Percentiles rank a stretch among this genome's conserved stretches.
Conservation (phyloP, 2,797 vertebrate species). For the Cheirogaleus major region DNA sequence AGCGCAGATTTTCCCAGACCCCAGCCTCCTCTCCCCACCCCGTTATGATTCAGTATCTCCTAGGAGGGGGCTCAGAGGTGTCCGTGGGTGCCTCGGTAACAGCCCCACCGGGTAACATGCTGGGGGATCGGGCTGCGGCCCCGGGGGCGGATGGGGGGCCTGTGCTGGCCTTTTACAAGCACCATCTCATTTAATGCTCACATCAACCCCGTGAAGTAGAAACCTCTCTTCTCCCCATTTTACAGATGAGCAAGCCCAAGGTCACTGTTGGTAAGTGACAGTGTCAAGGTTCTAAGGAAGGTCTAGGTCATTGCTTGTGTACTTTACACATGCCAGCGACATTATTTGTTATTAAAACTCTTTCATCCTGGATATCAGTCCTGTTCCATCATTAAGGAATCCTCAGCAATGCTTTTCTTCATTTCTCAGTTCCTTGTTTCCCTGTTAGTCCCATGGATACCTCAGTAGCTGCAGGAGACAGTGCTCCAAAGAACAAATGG, state of each 20-base stretch:
- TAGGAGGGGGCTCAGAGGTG: neutral
- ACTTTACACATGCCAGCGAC: neutral
- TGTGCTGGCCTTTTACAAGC: neutral
- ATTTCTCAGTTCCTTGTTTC: neutral
- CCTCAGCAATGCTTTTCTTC: rapidly evolving
- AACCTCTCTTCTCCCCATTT: neutral
- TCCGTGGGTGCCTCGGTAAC: neutral
- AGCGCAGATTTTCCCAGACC: neutral
- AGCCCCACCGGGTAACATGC: neutral
- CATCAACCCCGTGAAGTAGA: neutral
- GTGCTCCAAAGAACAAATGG: neutral
- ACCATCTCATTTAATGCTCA: neutral
- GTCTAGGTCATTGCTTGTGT: neutral
- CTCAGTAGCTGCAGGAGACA: neutral
- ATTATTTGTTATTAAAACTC: neutral
- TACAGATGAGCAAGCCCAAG: neutral
- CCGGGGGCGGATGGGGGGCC: too few relatives aligned
- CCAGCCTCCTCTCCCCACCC: neutral
- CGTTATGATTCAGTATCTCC: neutral
- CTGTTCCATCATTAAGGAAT: neutral
- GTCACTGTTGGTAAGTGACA: neutral
- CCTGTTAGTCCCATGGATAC: neutral
- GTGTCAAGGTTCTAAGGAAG: neutral
- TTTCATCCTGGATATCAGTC: neutral
- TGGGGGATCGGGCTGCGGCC: rapidly evolving